A percentile compares a stretch with the other conserved stretches of the same genome.
Conservation (phyloP, 2,888 invertebrate species). For the Orthosia cruda region DNA sequence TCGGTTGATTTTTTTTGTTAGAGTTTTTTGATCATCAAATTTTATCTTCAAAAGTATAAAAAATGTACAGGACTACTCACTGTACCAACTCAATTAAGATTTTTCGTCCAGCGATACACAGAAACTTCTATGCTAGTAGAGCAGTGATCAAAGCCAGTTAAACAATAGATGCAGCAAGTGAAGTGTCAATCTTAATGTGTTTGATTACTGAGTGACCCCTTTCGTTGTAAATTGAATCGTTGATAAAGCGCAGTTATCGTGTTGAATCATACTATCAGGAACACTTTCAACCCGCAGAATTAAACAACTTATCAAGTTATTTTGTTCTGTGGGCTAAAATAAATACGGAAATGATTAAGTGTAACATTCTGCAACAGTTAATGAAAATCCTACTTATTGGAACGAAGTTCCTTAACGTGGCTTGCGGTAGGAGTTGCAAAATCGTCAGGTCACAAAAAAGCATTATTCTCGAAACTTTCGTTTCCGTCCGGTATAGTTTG, state of each 20-base stretch:
- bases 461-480: no score
- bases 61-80: background rate
- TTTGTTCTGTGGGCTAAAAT: background rate
- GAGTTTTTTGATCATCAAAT: no score
- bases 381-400: background rate
- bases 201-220: conserved; percentile 41
- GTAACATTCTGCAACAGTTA: no score
- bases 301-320: background rate
- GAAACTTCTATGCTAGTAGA: background rate
- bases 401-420: no score
- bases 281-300: conserved; percentile 15
- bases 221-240: conserved; percentile 33
- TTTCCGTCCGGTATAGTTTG: no score
- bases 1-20: no score
- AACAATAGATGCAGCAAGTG: conserved; percentile 28
- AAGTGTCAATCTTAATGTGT: conserved; percentile 62
- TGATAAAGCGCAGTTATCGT: conserved; percentile 15
- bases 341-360: background rate
- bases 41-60: no score
- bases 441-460: no score
- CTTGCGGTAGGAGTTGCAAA: no score
- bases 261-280: conserved; percentile 16
- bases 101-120: background rate
- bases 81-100: background rate
- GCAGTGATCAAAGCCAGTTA: conserved; percentile 12